phyloP scores from a whole-genome alignment of 2,888 invertebrate species.

The Limnephilus auricula region DNA sequence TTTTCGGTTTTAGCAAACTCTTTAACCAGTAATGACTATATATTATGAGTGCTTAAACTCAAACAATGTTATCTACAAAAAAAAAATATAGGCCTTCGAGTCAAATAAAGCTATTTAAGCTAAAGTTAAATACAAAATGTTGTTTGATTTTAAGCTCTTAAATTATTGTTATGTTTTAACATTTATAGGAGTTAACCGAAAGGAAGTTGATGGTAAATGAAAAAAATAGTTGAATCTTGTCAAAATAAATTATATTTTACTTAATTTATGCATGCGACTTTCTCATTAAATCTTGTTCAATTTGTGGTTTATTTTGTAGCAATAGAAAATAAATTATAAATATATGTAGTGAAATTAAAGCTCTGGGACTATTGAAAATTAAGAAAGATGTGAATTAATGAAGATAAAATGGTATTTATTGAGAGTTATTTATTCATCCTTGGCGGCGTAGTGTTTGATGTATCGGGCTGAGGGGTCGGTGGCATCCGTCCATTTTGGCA shows the following conservation, averaged over 20 bases:
- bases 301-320: not conserved
- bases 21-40: no score
- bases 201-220: not conserved
- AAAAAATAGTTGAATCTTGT: not conserved
- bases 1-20: no score
- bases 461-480: slow-evolving; percentile 87
- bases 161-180: no score
- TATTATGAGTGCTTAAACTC: no score
- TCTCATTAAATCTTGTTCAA: not conserved
- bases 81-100: no score
- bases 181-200: not conserved
- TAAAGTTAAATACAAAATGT: no score
- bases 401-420: not conserved
- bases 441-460: slow-evolving; percentile 80
- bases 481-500: slow-evolving; percentile 86
- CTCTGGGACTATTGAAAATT: not conserved
- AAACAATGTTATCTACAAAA: no score
- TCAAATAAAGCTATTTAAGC: no score
- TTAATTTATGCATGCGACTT: not conserved
- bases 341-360: not conserved
- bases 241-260: not conserved
- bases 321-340: not conserved
- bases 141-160: no score
- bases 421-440: slow-evolving; percentile 33
- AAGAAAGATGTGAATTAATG: not conserved